Evolutionary conservation across 2,888 invertebrate genomes (phyloP), one percentile per base, ranked within the genome.

Genomic region (Drosophila helvetica): DNA sequence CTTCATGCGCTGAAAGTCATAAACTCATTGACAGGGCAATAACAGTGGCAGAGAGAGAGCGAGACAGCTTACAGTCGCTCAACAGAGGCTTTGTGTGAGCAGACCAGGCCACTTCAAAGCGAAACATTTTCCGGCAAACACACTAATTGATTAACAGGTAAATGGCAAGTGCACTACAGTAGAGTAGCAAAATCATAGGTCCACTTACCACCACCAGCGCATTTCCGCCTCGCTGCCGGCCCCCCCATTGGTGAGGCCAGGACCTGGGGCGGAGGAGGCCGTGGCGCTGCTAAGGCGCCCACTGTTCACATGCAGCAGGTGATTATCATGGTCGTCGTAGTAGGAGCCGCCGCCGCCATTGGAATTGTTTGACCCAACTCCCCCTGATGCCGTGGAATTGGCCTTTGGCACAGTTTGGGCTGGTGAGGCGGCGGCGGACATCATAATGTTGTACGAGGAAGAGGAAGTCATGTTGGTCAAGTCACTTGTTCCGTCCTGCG

Each of bases 161-260:
- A 42, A 8, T 22, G 9, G 7, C 22, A 50, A 22, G 38, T 38
- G 38, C 38, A 33, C n/a, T 38, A 30, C 45, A 46, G 10, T 46
- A 18, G 25, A 9, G 38, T 38, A 38, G 2, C 38, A 38, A 38
- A 38, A 38, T n/a, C 7, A 38, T 38, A 22, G n/a, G 5, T 15
- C 45, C 51, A 89, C 90, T 90, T 90, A 92, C 92, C 92, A 92
- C 92, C 92, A 92, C 86, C 91, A 91, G 60, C 90, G 88, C 90
- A 92, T 91, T 74, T 91, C 91, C 33, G 90, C 88, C 63, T 92
- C 91, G 55, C 86, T 91, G 56, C 84, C 85, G 5, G 87, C 81
- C 50, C 60, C 45, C 60, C 75, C 79, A 62, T 81, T 77, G 33
- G 71, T 60, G 5, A 78, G 61, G 17, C 82, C 80, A 46, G 89